These are phyloP conservation scores for Cyrtorhinus lividipennis DNA, from an alignment of 1,140 invertebrate species.

Conservation along the genomic window DNA sequence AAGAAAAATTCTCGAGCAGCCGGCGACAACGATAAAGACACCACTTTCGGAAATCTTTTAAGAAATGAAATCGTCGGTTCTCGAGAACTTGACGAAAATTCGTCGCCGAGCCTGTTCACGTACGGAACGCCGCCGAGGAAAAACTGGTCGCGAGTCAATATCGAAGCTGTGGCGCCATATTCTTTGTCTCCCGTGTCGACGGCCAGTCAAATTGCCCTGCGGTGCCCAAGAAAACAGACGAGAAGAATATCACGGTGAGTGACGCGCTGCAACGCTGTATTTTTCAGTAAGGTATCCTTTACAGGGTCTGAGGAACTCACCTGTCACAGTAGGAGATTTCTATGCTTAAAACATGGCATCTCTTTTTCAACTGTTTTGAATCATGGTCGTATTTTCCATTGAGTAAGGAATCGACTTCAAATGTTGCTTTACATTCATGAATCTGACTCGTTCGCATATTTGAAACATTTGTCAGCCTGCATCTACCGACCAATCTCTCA, in stretches of 20 bases:
- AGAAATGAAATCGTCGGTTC: conserved; percentile 80
- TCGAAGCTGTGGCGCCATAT: conserved; percentile 51
- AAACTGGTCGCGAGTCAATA: conserved; percentile 26
- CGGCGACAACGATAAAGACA: conserved; percentile 45
- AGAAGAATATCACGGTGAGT: conserved; percentile 79
- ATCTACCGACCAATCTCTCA: no score
- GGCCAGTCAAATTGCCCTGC: conserved; percentile 64
- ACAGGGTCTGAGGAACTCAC: no score
- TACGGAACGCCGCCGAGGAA: conserved; percentile 34
- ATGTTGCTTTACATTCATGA: no score
- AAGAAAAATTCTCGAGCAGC: conserved; percentile 13
- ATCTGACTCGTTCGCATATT: no score
- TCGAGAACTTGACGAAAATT: conserved; percentile 69
- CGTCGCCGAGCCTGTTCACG: conserved; percentile 47
- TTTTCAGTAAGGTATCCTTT: no score
- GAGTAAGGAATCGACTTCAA: no score
- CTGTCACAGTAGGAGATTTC: no score
- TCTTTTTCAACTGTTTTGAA: no score
- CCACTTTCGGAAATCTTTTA: conserved; percentile 80
- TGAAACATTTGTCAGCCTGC: no score
- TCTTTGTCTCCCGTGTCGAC: conserved; percentile 84
- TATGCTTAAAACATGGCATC: no score
- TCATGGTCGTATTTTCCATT: no score
- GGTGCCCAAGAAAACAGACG: conserved; percentile 91
- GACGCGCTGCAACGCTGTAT: no score